Percentiles rank a stretch among this genome's conserved stretches.
Evolutionary conservation across 2,113 vertebrate genomes (phyloP).

Genomic region (Haplotaxodon microlepis): DNA sequence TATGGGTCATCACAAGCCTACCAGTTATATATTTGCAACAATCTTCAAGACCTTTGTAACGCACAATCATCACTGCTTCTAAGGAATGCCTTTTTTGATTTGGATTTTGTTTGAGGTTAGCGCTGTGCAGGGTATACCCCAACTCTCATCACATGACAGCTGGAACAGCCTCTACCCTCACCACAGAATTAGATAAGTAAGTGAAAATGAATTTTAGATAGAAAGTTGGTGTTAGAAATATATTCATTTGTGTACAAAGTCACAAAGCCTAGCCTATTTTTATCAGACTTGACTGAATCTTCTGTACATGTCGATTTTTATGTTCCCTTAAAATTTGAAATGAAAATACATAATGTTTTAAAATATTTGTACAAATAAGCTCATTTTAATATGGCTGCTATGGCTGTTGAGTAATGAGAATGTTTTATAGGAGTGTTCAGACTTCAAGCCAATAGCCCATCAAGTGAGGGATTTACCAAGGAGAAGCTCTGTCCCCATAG

Average conservation of each 20-base stretch:
- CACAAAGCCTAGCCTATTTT: neutral
- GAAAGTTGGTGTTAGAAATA: rapidly evolving
- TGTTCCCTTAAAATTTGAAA: neutral
- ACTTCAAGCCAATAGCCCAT: neutral
- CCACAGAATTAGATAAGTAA: neutral
- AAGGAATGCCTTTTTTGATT: neutral
- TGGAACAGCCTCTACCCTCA: neutral
- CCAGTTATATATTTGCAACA: neutral
- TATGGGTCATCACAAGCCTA: neutral
- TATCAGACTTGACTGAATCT: neutral
- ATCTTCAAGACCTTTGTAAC: neutral
- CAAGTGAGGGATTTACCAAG: neutral
- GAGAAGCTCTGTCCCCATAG: neutral
- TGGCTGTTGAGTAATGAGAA: rapidly evolving
- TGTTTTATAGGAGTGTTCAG: neutral
- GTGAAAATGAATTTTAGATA: neutral
- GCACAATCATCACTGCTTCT: neutral
- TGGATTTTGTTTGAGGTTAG: neutral
- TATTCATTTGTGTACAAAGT: neutral
- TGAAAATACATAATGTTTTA: neutral
- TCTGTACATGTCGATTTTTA: neutral
- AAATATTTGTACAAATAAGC: rapidly evolving
- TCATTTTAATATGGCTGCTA: neutral
- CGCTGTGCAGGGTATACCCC: neutral
- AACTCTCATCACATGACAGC: neutral